Percentiles rank a stretch among this genome's conserved stretches.
Conservation (phyloP, 2,888 invertebrate genomes). For the Protodeltote pygarga region DNA sequence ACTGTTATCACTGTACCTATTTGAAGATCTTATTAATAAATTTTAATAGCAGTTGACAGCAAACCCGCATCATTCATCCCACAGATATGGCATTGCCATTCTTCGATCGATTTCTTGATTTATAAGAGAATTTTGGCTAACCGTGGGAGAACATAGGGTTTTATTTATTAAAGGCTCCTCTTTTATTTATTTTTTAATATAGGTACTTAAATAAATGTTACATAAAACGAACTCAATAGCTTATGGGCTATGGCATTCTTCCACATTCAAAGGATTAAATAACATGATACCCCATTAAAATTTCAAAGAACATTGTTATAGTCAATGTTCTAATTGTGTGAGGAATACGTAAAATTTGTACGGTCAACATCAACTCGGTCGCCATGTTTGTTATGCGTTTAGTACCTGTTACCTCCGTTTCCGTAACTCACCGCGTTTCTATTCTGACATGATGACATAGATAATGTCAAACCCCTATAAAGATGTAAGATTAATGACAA, state of each 20-base stretch:
- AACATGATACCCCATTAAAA: slow-evolving; percentile 11
- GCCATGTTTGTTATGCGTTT: slow-evolving; percentile 38
- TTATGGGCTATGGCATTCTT: background rate
- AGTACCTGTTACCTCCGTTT: slow-evolving; percentile 35
- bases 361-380: slow-evolving; percentile 18
- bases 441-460: slow-evolving; percentile 26
- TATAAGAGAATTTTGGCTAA: too few species aligned
- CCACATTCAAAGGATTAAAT: slow-evolving; percentile 6
- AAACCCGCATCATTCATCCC: too few species aligned
- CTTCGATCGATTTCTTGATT: too few species aligned
- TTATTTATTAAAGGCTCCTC: background rate
- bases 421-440: slow-evolving; percentile 31
- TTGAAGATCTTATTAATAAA: too few species aligned
- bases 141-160: too few species aligned
- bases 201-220: background rate
- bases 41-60: too few species aligned
- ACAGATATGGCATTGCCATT: too few species aligned
- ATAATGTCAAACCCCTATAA: slow-evolving; percentile 14
- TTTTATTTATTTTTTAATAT: background rate
- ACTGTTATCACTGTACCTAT: too few species aligned
- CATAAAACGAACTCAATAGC: background rate
- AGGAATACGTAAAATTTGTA: slow-evolving; percentile 31
- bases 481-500: background rate
- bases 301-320: slow-evolving; percentile 18
- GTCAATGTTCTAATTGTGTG: slow-evolving; percentile 21